Percentiles rank a stretch among this genome's conserved stretches.
phyloP scores from a whole-genome alignment of 2,113 vertebrate genomes.

The Dromas ardeola region DNA sequence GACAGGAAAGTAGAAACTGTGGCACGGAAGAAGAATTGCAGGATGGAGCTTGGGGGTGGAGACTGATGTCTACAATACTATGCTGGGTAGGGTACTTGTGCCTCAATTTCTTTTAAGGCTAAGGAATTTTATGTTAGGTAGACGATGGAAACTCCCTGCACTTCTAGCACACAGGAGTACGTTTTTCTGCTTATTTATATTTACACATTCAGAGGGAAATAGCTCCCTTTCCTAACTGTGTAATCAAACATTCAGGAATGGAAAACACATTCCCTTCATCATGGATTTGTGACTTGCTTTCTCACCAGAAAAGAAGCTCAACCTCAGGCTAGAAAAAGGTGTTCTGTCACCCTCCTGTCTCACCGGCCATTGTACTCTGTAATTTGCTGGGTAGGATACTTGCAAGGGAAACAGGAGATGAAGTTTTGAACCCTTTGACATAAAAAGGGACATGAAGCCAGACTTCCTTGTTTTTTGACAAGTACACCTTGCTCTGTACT shows the following conservation, averaged over 20 bases:
- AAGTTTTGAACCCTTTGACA: background rate
- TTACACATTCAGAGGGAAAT: background rate
- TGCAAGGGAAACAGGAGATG: background rate
- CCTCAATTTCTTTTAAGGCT: background rate
- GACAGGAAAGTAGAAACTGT: background rate
- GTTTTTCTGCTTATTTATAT: background rate
- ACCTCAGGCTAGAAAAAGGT: background rate
- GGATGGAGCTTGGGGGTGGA: background rate
- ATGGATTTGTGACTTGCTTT: background rate
- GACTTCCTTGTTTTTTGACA: background rate
- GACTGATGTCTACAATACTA: background rate
- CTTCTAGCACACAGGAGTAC: background rate
- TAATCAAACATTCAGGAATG: background rate
- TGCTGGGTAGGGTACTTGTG: rapidly evolving
- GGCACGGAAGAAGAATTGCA: background rate
- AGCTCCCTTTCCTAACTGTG: background rate
- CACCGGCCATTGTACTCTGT: rapidly evolving
- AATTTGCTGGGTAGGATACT: background rate
- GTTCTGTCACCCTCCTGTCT: background rate
- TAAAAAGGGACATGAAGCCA: background rate
- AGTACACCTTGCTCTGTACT: background rate
- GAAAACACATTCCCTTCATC: background rate
- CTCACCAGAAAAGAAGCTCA: background rate
- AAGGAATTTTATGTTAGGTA: background rate
- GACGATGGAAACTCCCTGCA: background rate